Base-by-base conservation (phyloP, 64 coral and sea anemone genomes). In the Orbicella faveolata region DNA sequence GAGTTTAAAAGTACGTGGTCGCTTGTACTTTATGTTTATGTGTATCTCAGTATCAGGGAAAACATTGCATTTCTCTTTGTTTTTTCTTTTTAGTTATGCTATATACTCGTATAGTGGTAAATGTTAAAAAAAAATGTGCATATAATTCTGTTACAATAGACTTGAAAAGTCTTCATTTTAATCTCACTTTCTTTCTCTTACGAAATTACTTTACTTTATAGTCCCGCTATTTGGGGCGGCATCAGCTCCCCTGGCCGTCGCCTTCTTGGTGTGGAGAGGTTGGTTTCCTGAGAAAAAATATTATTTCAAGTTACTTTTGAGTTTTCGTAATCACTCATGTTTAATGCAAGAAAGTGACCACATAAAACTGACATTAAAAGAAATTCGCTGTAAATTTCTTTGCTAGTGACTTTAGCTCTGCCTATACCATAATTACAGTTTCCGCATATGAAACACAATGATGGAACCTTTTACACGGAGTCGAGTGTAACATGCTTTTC, bases 251-350 rank as follows among this genome's bases (percentile, higher is more conserved):
- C 2, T 23, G 72, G 25, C 72, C 1, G 25, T 74, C 25, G 72
- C 25, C 72, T 57, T 78, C 19, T 52, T 78, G 75, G 75, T 78
- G 75, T 78, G 75, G 75, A 78, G 51, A 78, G 41, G 75, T 6
- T 19, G 16, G 41, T 53, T 52, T 20, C 19, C 41, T 21, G 19
- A 52, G 37, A 21, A 78, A 78, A 52, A 52, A 78, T 17, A n/a
- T 78, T 52, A 78, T 48, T 23, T 13, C 18, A 78, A 23, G 36
- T 9, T 52, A 78, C 37, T 52, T 23, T 52, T 52, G 20, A 52
- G 54, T 39, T 78, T 78, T 78, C 75, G 37, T 51, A 78, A 78
- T 78, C 75, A 78, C 37, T 78, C 75, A 48, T 6, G 75, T 78
- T 78, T 52, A 23, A 52, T 41, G 37, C 13, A 78, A 52, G 75